Conservation (phyloP, 2,113 vertebrate species). For the Hypocryptadius cinnamomeus region DNA sequence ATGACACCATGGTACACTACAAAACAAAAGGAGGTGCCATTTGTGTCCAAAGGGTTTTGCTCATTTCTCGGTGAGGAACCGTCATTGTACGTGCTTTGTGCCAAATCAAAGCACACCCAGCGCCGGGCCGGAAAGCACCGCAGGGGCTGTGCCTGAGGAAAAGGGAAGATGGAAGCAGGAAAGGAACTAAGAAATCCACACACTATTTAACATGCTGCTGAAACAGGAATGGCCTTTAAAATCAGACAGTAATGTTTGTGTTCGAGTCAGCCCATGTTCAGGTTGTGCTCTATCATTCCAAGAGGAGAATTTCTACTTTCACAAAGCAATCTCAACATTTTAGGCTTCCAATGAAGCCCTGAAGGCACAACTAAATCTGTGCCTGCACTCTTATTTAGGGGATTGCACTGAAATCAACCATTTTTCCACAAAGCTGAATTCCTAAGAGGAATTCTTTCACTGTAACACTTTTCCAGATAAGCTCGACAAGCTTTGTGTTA, state of each 20-base stretch:
- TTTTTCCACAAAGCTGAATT: background rate
- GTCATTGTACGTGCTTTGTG: constrained; percentile 79
- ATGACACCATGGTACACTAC: constrained; percentile 83
- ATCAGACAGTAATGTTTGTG: constrained; percentile 4
- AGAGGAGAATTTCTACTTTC: constrained; percentile 41
- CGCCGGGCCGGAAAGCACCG: background rate
- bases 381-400: background rate
- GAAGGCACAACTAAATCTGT: constrained; percentile 32
- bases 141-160: background rate
- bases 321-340: background rate
- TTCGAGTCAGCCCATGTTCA: constrained; percentile 53
- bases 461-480: background rate
- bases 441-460: background rate
- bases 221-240: constrained; percentile 46
- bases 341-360: constrained; percentile 7
- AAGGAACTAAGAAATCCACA: constrained; percentile 26
- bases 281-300: constrained; percentile 22
- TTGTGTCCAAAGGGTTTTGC: constrained; percentile 72
- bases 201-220: constrained; percentile 41
- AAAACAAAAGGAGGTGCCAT: constrained; percentile 77
- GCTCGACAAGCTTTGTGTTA: background rate
- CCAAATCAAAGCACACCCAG: constrained; percentile 63
- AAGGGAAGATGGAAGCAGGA: constrained; percentile 36
- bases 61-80: constrained; percentile 72
- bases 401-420: background rate